A percentile compares a stretch with the other conserved stretches of the same genome.
phyloP scores from a whole-genome alignment of 2,797 vertebrate genomes.

The Menidia menidia region DNA sequence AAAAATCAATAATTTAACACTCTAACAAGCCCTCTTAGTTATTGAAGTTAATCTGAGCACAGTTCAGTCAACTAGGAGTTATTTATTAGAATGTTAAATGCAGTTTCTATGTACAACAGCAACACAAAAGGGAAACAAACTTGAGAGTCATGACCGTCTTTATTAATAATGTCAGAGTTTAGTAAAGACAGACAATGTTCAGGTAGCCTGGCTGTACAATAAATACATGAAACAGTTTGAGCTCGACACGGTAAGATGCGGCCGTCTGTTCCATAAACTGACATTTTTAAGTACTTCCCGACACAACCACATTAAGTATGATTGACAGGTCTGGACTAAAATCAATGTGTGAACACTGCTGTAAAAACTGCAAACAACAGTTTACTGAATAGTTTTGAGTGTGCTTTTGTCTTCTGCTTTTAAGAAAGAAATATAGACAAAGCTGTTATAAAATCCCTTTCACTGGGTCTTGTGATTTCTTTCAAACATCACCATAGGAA shows the following conservation, averaged over 20 bases:
- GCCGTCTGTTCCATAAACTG: slow-evolving; percentile 7
- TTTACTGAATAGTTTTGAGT: slow-evolving; percentile 15
- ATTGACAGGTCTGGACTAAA: slow-evolving; percentile 21
- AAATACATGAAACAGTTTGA: slow-evolving; percentile 43
- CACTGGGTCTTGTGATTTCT: slow-evolving; percentile 53
- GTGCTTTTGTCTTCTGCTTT: slow-evolving; percentile 19
- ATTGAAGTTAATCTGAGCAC: no score
- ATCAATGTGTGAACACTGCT: slow-evolving; percentile 39
- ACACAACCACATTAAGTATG: slow-evolving; percentile 26
- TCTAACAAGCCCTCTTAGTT: no score
- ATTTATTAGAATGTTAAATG: no score
- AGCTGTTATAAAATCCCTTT: slow-evolving; percentile 75
- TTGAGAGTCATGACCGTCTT: slow-evolving; percentile 52
- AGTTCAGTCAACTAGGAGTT: no score
- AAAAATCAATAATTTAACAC: no score
- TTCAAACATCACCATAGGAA: slow-evolving; percentile 24
- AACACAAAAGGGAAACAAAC: slow-evolving; percentile 9
- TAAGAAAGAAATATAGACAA: slow-evolving; percentile 36
- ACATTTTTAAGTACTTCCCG: slow-evolving; percentile 36
- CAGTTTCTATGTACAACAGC: not conserved
- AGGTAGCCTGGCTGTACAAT: slow-evolving; percentile 39
- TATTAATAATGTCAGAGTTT: slow-evolving; percentile 53
- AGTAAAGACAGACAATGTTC: slow-evolving; percentile 10
- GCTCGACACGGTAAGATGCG: slow-evolving; percentile 11
- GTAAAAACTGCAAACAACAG: slow-evolving; percentile 9